Percentiles rank a stretch among this genome's conserved stretches.
phyloP scores from a whole-genome alignment of 2,113 vertebrate genomes.

The Nanorana parkeri region DNA sequence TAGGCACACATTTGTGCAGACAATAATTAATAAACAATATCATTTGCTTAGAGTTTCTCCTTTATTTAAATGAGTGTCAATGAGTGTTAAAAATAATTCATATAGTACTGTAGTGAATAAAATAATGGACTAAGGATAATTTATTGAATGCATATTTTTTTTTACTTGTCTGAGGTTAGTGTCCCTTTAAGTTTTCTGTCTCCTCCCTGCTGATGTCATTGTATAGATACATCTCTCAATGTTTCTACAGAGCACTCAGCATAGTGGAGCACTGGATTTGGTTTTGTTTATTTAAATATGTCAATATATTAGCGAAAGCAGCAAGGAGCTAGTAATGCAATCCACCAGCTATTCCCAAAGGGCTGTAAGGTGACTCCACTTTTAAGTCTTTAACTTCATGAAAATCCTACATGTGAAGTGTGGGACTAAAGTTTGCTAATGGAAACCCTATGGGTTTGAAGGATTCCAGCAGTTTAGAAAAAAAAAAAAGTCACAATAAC shows the following conservation, averaged over 20 bases:
- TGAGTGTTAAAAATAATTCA: too few relatives aligned
- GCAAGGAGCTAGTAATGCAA: constrained; percentile 76
- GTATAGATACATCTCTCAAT: constrained; percentile 50
- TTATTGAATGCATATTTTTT: too few relatives aligned
- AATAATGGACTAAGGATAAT: too few relatives aligned
- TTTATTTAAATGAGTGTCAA: too few relatives aligned
- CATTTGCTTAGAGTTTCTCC: too few relatives aligned
- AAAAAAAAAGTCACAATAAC: constrained; percentile 62
- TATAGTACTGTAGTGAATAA: too few relatives aligned
- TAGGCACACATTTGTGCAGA: too few relatives aligned
- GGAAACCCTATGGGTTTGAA: constrained; percentile 88
- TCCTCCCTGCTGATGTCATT: constrained; percentile 42
- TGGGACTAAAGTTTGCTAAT: constrained; percentile 77
- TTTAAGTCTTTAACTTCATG: constrained; percentile 83
- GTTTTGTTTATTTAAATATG: constrained; percentile 83
- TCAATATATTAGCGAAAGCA: constrained; percentile 76
- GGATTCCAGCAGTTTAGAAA: constrained; percentile 93
- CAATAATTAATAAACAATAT: too few relatives aligned
- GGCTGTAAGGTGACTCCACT: constrained; percentile 89
- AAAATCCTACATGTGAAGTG: constrained; percentile 81
- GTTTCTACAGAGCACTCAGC: constrained; percentile 50
- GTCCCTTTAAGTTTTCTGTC: constrained; percentile 20
- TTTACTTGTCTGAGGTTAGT: not conserved
- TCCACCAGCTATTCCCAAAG: constrained; percentile 83
- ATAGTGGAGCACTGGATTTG: constrained; percentile 53